Conservation (phyloP, 64 coral and sea anemone genomes). For the Porites lutea region DNA sequence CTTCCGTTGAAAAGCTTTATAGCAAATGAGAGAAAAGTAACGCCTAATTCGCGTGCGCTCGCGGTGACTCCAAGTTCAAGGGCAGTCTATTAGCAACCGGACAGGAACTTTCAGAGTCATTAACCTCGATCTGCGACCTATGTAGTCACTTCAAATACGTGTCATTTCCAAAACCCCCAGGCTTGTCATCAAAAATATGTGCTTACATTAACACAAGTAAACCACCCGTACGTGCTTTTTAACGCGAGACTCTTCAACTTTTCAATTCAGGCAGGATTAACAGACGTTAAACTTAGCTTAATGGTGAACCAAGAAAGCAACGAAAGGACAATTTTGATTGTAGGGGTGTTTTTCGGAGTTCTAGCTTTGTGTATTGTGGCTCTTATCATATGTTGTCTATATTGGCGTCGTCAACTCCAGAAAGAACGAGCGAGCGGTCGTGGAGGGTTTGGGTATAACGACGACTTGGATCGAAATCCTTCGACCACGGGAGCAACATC, state of each 20-base stretch:
- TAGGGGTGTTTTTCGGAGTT: constrained; percentile 77
- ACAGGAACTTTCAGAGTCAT: background rate
- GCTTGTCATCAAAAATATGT: background rate
- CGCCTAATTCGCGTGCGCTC: too few relatives aligned
- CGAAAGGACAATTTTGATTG: constrained; percentile 64
- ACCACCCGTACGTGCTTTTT: background rate
- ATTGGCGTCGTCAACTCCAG: constrained; percentile 48
- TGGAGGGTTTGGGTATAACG: background rate
- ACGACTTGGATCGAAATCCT: background rate
- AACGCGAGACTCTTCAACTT: background rate
- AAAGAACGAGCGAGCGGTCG: constrained; percentile 14
- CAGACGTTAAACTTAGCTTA: background rate
- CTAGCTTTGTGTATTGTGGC: constrained; percentile 54
- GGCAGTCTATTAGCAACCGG: background rate
- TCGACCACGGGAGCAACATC: constrained; percentile 7
- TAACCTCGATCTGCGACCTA: too few relatives aligned
- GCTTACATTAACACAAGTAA: background rate
- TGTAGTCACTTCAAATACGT: too few relatives aligned
- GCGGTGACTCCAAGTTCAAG: too few relatives aligned
- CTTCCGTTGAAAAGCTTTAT: too few relatives aligned
- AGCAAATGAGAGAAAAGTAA: too few relatives aligned
- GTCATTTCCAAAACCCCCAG: background rate
- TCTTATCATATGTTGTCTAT: constrained; percentile 62
- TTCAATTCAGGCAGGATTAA: too few relatives aligned
- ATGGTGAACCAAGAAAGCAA: background rate